Evolutionary conservation across 2,113 vertebrate species (phyloP), one percentile per base, ranked within the genome.

Genomic region (Marcusenius ussheri): DNA sequence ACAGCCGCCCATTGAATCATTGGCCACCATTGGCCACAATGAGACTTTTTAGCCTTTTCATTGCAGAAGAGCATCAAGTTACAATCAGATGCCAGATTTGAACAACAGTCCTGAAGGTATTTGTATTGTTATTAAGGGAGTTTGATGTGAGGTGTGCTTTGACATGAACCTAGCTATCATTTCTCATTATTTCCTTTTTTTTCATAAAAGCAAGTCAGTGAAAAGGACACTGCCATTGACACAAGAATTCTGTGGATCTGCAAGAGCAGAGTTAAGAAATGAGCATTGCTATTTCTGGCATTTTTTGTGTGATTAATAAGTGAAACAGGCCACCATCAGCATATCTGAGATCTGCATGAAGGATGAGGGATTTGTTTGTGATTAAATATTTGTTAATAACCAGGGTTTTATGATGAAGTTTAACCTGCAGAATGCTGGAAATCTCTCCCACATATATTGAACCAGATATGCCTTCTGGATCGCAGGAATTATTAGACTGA

Each of bases 41-140:
- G 15, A 46, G 27, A 6, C 9, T 31, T 13, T 49, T 50, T 86
- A 27, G 21, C 3, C 83, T 49, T 49, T 27, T 24, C n/a, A 3
- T 31, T 39, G 58, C 89, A 56, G 10, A 58, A 90, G 85, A 90
- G 24, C 83, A 47, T 87, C 17, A 56, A n/a, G 27, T 85, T 84
- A 83, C 83, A 11, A 46, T 47, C 17, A 19, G 35, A 17, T 87
- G 10, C 66, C 66, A 27, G 31, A 21, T 35, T 5, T 86, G 42
- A 86, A 86, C 46, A 5, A 86, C 42, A 56, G 49, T 87, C 21
- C 21, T 39, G 50, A 50, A 47, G 46, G 45, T 50, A 86, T n/a
- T 50, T 86, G 21, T 47, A 49, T 86, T 50, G 46, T 84, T 86
- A 27, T 10, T 86, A 27, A 86, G 83, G 46, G 11, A 86, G 83